Percentiles rank a stretch among this genome's conserved stretches.
Evolutionary conservation across 2,113 vertebrate species (phyloP).

Genomic region (Forbesichthys agassizii): DNA sequence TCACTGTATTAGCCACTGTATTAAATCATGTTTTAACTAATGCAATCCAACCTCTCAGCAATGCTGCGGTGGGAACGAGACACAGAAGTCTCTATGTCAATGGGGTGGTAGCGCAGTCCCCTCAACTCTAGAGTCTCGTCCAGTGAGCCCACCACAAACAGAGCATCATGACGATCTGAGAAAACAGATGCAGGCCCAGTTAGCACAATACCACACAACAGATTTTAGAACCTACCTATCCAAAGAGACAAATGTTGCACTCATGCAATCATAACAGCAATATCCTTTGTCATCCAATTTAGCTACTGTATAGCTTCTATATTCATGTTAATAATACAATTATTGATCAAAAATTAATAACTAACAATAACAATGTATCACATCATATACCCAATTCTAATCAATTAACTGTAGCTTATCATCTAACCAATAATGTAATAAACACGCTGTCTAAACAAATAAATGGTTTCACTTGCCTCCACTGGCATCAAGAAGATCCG

Average conservation of each 20-base stretch:
- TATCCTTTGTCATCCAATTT: no score
- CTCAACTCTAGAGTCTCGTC: slow-evolving; percentile 94
- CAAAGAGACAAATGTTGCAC: no score
- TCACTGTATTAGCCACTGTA: no score
- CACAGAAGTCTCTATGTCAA: slow-evolving; percentile 94
- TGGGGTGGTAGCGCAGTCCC: slow-evolving; percentile 93
- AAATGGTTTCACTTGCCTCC: slow-evolving; percentile 77
- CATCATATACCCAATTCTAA: not conserved
- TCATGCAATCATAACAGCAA: no score
- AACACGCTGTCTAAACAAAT: not conserved
- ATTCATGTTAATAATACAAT: no score
- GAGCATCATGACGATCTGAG: slow-evolving; percentile 92
- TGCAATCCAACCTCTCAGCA: slow-evolving; percentile 89
- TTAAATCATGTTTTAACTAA: no score
- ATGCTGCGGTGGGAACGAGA: slow-evolving; percentile 95
- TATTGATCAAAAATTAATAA: no score
- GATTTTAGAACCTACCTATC: not conserved
- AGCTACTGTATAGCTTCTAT: no score
- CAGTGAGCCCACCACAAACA: slow-evolving; percentile 94
- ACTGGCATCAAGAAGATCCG: slow-evolving; percentile 90
- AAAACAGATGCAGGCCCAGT: slow-evolving; percentile 5
- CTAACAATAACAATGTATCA: not conserved
- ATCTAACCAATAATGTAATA: not conserved
- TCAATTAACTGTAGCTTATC: not conserved
- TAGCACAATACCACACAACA: not conserved